Evolutionary conservation across 1,140 invertebrate species (phyloP), one percentile per base, ranked within the genome.

Genomic region (Drosophila cardini): DNA sequence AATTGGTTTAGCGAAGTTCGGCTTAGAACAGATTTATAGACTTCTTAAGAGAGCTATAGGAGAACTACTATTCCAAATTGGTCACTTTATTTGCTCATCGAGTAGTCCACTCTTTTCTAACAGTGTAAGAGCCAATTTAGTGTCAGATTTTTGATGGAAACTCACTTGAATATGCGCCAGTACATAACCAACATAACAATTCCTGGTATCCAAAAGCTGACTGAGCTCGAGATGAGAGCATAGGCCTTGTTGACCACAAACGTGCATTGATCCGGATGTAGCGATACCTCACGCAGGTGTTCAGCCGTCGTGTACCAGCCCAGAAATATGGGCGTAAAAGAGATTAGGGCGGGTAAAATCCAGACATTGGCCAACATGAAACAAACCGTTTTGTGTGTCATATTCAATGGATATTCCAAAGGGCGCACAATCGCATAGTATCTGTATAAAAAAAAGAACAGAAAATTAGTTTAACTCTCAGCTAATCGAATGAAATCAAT

Each of bases 121-220:
- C 21, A 26, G 21, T 26, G 21, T 52, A 67, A 26, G 45, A 62
- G 57, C 38, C 64, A 63, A 70, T 76, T 11, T 6, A 15, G n/a
- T 15, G 65, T n/a, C 57, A 21, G 34, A 0, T 43, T 11, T 43
- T 43, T 52, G 38, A 40, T 26, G 16, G 13, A 10, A 21, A 85
- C 96, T 90, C 95, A 96, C 87, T 96, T 95, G 93, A 96, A 98
- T 91, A 98, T 98, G 83, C 94, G 94, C 93, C 94, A 96, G 92
- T 98, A 98, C 94, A 98, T 98, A 46, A 96, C 96, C 62, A 98
- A 95, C 97, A 99, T 98, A 34, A 98, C 97, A 58, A 97, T 92
- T 76, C 97, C 97, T 2, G 98, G 98, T 89, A 98, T 97, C 97
- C 98, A 99, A 92, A 99, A 98, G 8, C 97, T 98, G 9, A 99